These are phyloP conservation scores for Sympetrum striolatum DNA, from an alignment of 2,888 invertebrate species.

Conservation along the genomic window DNA sequence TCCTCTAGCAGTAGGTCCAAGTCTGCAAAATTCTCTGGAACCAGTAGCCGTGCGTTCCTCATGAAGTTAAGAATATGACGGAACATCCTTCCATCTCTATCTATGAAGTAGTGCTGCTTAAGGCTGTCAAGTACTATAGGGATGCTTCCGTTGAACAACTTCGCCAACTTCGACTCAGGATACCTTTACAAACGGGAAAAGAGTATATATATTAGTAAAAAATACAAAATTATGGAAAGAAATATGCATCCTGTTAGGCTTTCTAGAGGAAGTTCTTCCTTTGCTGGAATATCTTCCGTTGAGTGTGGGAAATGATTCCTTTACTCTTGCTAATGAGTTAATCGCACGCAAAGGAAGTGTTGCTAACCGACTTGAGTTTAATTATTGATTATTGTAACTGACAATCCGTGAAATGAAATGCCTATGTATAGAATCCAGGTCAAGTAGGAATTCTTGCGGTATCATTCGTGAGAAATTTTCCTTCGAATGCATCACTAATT, in stretches of 20 bases:
- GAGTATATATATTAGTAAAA: not conserved
- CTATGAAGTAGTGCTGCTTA: constrained; percentile 98
- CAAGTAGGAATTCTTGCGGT: too few species aligned
- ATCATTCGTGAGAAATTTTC: too few species aligned
- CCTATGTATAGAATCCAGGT: too few species aligned
- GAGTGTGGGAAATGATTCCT: too few species aligned
- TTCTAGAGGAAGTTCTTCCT: not conserved
- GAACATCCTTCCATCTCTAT: constrained; percentile 97
- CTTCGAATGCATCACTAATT: too few species aligned
- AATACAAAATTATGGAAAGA: not conserved
- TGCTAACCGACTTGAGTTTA: not conserved
- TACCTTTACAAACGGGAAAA: constrained; percentile 70
- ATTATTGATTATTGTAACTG: too few species aligned
- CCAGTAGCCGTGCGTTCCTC: constrained; percentile 85
- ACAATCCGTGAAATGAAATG: too few species aligned
- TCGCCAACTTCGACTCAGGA: constrained; percentile 89
- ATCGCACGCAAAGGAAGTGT: not conserved
- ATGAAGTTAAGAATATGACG: constrained; percentile 96
- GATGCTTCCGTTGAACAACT: constrained; percentile 93
- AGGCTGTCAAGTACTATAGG: constrained; percentile 95
- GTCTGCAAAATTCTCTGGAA: constrained; percentile 87
- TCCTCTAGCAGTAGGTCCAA: constrained; percentile 88
- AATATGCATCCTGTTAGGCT: not conserved
- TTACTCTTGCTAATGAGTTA: not conserved
- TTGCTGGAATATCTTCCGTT: not conserved